Evolutionary conservation across 2,888 invertebrate species (phyloP).

Genomic region (Cheilosia variabilis): DNA sequence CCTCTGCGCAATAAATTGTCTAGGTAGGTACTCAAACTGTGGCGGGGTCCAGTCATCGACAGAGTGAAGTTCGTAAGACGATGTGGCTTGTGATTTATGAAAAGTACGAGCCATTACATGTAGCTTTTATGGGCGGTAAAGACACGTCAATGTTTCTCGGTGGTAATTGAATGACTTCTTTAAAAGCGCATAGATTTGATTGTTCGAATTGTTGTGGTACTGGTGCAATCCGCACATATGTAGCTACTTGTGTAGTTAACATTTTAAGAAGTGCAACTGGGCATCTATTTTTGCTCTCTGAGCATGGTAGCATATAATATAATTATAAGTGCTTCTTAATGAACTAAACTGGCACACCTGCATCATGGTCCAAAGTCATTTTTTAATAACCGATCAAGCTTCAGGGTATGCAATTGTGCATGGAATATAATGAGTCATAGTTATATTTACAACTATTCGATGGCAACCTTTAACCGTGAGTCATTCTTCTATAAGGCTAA

Average conservation of each 20-base stretch:
- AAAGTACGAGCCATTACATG: conserved; percentile 1
- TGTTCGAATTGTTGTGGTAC: no score
- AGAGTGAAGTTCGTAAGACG: conserved; percentile 17
- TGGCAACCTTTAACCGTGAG: no score
- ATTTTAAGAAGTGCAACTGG: no score
- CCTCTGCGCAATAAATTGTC: conserved; percentile 29
- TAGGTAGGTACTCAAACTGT: neutral
- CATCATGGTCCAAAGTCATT: neutral
- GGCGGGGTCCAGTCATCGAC: neutral
- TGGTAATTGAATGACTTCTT: neutral
- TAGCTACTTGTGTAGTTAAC: no score
- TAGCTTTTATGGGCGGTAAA: neutral
- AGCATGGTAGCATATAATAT: no score
- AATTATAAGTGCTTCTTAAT: no score
- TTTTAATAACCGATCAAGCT: neutral
- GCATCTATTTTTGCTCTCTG: no score
- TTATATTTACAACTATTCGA: neutral
- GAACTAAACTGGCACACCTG: neutral
- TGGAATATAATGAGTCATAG: neutral
- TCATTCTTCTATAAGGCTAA: no score
- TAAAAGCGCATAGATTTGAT: neutral
- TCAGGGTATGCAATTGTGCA: neutral
- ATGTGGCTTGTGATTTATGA: conserved; percentile 21
- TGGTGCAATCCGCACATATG: no score
- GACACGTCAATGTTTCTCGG: neutral